Evolutionary conservation across 2,113 vertebrate species (phyloP).

Genomic region (Arizona elegans): DNA sequence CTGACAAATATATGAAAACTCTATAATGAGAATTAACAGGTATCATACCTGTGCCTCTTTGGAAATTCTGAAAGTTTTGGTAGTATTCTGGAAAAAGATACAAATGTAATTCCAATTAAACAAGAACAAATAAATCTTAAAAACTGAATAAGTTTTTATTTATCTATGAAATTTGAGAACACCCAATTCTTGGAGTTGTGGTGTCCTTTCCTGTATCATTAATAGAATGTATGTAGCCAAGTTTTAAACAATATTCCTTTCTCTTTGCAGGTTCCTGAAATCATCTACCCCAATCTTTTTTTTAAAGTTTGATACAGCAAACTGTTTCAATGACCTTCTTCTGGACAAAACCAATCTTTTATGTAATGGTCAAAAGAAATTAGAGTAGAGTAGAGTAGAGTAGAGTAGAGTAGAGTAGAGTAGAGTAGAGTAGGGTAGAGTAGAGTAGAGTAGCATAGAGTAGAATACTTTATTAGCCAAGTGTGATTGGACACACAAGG

Average conservation of each 20-base stretch:
- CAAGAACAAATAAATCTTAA: background rate
- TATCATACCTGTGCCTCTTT: background rate
- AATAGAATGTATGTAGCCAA: background rate
- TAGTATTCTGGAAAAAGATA: background rate
- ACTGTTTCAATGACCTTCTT: no score
- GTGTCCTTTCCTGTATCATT: background rate
- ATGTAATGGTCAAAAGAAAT: no score
- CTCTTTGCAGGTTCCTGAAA: background rate
- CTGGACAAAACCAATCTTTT: no score
- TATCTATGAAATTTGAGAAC: no score
- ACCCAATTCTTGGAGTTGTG: background rate
- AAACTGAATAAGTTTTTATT: background rate
- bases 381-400: no score
- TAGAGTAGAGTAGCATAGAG: no score
- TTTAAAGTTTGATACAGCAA: background rate
- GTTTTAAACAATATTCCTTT: background rate
- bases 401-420: no score
- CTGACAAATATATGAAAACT: background rate
- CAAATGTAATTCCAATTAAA: background rate
- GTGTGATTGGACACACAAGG: no score
- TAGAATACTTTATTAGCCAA: no score
- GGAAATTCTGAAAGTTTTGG: background rate
- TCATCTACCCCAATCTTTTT: background rate
- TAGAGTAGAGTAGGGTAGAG: no score
- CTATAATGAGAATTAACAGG: background rate